Evolutionary conservation across 2,888 invertebrate species (phyloP), one percentile per base, ranked within the genome.

Genomic region (Xanthorhoe designata): DNA sequence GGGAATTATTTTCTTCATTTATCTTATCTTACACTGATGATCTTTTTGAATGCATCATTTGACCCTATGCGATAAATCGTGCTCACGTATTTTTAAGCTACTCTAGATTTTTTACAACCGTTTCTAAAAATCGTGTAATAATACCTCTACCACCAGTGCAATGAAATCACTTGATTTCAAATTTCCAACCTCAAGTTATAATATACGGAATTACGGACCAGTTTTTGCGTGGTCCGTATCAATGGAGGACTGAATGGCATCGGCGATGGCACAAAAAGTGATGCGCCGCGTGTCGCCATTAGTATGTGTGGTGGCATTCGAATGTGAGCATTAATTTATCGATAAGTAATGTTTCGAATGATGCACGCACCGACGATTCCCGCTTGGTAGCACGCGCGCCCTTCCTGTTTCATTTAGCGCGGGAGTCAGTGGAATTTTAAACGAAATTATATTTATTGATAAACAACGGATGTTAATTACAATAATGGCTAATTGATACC

Each of bases 261-360:
- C 66, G 54, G 76, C 83, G 63, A 62, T 49, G 56, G 47, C 13
- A 57, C 64, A 91, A 92, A 91, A 92, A 91, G 85, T 77, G 80
- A 78, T 76, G 75, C 85, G 85, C 89, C 87, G 88, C 91, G 91
- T 92, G 92, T 89, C 88, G 84, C 79, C 88, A 91, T 92, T 91
- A 92, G 91, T 93, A 92, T 92, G 91, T 87, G 86, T 79, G 82
- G 84, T 83, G 83, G 85, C 81, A 80, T 84, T 77, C 87, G 84
- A 86, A 87, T 89, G 89, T 88, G 85, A 90, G 89, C 90, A 90
- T 91, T 90, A 89, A 92, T 92, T 92, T 92, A 92, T 90, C 89
- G 92, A 88, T 86, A 61, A 64, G 57, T 64, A 87, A 87, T 88
- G 86, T 82, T 85, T 86, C 90, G 90, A 90, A 89, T 89, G 90